Conservation (phyloP, 2,888 invertebrate species). For the Cheilosia vulpina region DNA sequence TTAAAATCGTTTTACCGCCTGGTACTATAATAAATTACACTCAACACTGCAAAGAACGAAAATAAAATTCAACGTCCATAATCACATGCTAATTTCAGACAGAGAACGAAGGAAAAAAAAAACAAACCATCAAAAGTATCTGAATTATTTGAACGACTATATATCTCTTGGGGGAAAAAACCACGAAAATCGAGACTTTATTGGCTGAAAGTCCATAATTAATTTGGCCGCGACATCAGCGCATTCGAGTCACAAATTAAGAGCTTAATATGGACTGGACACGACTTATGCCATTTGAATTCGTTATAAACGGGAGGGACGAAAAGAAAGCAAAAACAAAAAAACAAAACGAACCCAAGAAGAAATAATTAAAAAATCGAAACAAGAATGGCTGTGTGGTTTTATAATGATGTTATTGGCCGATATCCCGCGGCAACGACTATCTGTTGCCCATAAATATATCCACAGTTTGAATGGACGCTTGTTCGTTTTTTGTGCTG, state of each 20-base stretch:
- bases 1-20: slow-evolving; percentile 31
- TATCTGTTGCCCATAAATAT: slow-evolving; percentile 65
- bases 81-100: slow-evolving; percentile 61
- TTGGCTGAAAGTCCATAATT: slow-evolving; percentile 69
- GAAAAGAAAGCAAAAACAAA: neutral
- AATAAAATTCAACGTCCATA: slow-evolving; percentile 43
- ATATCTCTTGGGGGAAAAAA: neutral
- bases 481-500: neutral
- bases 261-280: slow-evolving; percentile 75
- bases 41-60: slow-evolving; percentile 41
- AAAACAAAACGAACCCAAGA: slow-evolving; percentile 11
- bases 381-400: slow-evolving; percentile 68
- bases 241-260: slow-evolving; percentile 73
- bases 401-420: slow-evolving; percentile 75
- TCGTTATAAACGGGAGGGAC: slow-evolving; percentile 16
- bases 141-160: slow-evolving; percentile 7
- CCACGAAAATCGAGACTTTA: slow-evolving; percentile 44
- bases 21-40: slow-evolving; percentile 58
- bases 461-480: slow-evolving; percentile 33
- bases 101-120: neutral
- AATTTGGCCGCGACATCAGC: slow-evolving; percentile 70
- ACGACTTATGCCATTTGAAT: slow-evolving; percentile 66
- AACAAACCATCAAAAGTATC: neutral
- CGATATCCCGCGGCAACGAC: slow-evolving; percentile 67
- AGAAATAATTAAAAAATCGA: slow-evolving; percentile 30